Base-by-base conservation (phyloP, 2,113 vertebrate genomes). In the Amphiprion percula region DNA sequence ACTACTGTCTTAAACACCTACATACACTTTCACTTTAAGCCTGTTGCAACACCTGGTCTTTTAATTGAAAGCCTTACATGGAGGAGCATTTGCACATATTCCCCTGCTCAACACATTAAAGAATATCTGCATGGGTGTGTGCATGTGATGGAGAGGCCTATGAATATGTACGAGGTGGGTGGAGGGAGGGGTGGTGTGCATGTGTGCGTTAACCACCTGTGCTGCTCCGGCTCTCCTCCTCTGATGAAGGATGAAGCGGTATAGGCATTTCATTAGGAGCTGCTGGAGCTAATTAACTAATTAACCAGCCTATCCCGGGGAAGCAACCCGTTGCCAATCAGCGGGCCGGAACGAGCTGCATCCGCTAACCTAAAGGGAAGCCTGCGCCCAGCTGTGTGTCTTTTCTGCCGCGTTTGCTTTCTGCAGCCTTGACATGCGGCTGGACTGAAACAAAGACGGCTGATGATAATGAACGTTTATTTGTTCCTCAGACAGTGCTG, bases 251-350 rank as follows among this genome's bases (percentile, higher is more conserved):
- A 68, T 56, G 70, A 79, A 74, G 69, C 8, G 3, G 80, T 63
- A 56, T 50, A 30, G 70, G 74, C 67, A 54, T 82, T 82, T 81
- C 69, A 66, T 87, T 87, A 84, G 50, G 79, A 88, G 86, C 82
- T 86, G 83, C 85, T 65, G 33, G 9, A 76, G 84, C 71, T 91
- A 90, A 93, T 93, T 85, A 93, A 84, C 86, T 85, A 87, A 94
- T 94, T 88, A 91, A 88, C 68, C 84, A 73, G 78, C 85, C 81
- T 64, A 86, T 87, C 85, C 78, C 41, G 11, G 67, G 84, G 66
- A 87, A 58, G 56, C 68, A 56, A 71, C 77, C 73, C 77, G 52
- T 69, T 68, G 84, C 78, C 78, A 84, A 86, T 93, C 88, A 90
- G 71, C 53, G 12, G 33, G 44, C 58, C 77, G 77, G 50, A 77